Evolutionary conservation across 2,113 vertebrate species (phyloP).

Genomic region (Salvelinus namaycush): DNA sequence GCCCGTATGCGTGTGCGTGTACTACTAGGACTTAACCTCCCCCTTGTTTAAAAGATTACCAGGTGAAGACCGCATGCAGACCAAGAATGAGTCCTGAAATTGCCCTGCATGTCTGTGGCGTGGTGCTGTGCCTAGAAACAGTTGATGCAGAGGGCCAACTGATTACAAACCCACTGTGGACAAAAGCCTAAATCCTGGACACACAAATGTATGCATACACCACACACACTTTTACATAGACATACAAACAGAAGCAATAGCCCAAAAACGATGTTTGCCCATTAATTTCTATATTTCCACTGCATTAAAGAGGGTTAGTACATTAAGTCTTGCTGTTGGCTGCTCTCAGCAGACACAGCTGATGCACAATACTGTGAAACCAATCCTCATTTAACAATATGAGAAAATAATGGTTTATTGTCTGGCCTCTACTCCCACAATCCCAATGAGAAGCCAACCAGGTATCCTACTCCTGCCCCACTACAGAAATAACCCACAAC

Average conservation of each 20-base stretch:
- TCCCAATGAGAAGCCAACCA: no score
- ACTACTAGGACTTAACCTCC: neutral
- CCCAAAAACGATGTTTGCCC: constrained; percentile 30
- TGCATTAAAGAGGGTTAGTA: constrained; percentile 29
- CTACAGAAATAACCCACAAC: neutral
- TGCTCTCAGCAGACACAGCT: constrained; percentile 39
- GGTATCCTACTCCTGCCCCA: no score
- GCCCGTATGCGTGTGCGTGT: neutral
- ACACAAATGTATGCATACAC: no score
- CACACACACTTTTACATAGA: no score
- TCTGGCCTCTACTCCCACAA: neutral
- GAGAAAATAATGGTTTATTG: constrained; percentile 28
- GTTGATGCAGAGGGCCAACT: constrained; percentile 1
- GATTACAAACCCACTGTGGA: constrained; percentile 15
- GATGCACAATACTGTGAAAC: constrained; percentile 42
- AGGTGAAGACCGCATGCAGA: neutral
- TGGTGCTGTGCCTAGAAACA: neutral
- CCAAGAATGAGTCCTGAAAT: constrained; percentile 2
- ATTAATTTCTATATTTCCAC: constrained; percentile 48
- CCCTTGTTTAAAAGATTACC: constrained; percentile 15
- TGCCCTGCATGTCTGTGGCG: constrained; percentile 1
- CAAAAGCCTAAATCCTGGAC: constrained; percentile 11
- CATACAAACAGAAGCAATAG: no score
- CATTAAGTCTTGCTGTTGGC: constrained; percentile 50
- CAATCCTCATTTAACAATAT: constrained; percentile 36